A percentile compares a stretch with the other conserved stretches of the same genome.
These are phyloP conservation scores for Acleris laterana DNA, from an alignment of 2,888 invertebrate genomes.

Conservation along the genomic window DNA sequence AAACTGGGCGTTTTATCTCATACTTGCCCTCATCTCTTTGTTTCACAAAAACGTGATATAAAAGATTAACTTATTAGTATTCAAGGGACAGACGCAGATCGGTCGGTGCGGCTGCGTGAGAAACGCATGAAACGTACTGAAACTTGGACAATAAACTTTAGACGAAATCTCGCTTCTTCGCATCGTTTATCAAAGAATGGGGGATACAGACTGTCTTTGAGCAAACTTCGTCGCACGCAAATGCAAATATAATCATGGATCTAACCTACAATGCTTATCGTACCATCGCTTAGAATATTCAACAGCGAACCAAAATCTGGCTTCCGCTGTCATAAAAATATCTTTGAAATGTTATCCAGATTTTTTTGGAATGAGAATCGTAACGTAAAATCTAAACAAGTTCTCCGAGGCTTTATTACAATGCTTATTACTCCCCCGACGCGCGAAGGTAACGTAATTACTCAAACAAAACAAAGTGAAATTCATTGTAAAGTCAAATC, in stretches of 20 bases:
- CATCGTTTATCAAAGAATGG: slow-evolving; percentile 27
- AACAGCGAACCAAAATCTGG: slow-evolving; percentile 22
- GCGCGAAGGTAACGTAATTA: slow-evolving; percentile 34
- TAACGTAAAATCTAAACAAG: slow-evolving; percentile 12
- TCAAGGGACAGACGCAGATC: slow-evolving; percentile 63
- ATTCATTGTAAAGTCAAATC: slow-evolving; percentile 39
- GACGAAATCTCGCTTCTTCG: slow-evolving; percentile 18
- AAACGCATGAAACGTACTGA: slow-evolving; percentile 54
- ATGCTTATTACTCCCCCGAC: slow-evolving; percentile 31
- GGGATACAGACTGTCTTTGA: slow-evolving; percentile 41
- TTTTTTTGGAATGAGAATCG: slow-evolving; percentile 17
- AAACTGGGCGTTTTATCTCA: slow-evolving; percentile 64
- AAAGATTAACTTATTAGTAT: slow-evolving; percentile 84
- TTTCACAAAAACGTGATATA: slow-evolving; percentile 81
- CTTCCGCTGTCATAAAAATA: slow-evolving; percentile 14
- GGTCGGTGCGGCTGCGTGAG: slow-evolving; percentile 61
- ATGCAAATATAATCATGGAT: slow-evolving; percentile 28
- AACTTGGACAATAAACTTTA: slow-evolving; percentile 33
- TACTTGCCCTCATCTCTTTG: slow-evolving; percentile 79
- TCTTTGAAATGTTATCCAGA: slow-evolving; percentile 3
- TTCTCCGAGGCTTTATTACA: slow-evolving; percentile 26
- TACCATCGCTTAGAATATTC: slow-evolving; percentile 25
- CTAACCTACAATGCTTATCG: slow-evolving; percentile 30
- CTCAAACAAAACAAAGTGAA: slow-evolving; percentile 36
- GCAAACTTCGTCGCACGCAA: slow-evolving; percentile 23